phyloP scores from a whole-genome alignment of 2,113 vertebrate genomes.

The Hippocampus comes region DNA sequence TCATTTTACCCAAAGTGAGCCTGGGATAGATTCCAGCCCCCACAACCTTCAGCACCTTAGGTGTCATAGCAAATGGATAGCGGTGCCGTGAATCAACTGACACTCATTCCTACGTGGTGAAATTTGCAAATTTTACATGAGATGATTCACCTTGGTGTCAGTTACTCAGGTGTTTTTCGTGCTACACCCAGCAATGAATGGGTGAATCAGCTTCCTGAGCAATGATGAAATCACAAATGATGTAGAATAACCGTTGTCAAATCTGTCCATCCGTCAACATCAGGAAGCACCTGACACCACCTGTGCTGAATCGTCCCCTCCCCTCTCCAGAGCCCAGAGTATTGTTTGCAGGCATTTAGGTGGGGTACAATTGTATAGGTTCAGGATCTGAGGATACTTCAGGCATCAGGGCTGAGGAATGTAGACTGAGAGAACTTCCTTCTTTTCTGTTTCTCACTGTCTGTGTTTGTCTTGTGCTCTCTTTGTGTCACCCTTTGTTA shows the following conservation, averaged over 20 bases:
- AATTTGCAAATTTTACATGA: not conserved
- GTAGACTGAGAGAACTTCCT: constrained; percentile 64
- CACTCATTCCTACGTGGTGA: not conserved
- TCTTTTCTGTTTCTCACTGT: constrained; percentile 57
- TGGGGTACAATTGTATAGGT: constrained; percentile 51
- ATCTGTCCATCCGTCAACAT: constrained; percentile 54
- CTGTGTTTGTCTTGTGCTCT: constrained; percentile 55
- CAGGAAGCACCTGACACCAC: constrained; percentile 63
- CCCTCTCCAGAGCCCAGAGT: constrained; percentile 38
- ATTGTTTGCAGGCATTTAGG: constrained; percentile 60
- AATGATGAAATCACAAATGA: constrained; percentile 20
- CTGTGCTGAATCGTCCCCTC: constrained; percentile 49
- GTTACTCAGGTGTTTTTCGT: constrained; percentile 51
- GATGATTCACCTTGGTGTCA: constrained; percentile 24
- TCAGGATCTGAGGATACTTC: constrained; percentile 53
- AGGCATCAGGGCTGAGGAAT: constrained; percentile 58
- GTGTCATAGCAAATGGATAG: too few relatives aligned
- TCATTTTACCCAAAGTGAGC: too few relatives aligned
- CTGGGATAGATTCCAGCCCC: too few relatives aligned
- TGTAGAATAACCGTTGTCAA: constrained; percentile 37
- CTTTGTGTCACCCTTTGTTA: constrained; percentile 47
- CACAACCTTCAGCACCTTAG: too few relatives aligned
- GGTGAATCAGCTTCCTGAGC: constrained; percentile 48
- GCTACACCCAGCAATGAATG: constrained; percentile 37
- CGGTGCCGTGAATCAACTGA: not conserved